phyloP scores from a whole-genome alignment of 1,140 invertebrate species.

The Diorhabda sublineata region DNA sequence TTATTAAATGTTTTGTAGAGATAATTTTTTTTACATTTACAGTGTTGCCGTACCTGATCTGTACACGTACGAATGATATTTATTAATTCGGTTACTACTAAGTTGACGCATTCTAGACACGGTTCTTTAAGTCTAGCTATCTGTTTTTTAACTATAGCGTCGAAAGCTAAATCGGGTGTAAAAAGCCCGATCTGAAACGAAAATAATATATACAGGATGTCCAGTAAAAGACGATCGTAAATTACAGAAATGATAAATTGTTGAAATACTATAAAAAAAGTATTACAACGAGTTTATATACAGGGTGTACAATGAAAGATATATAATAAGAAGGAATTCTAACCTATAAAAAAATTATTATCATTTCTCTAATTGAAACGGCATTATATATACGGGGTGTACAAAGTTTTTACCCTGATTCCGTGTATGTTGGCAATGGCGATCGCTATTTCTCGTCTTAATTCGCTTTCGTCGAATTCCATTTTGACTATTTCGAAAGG shows the following conservation, averaged over 20 bases:
- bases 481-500: slow-evolving; percentile 99
- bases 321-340: no score
- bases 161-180: slow-evolving; percentile 99
- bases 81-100: slow-evolving; percentile 92
- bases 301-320: not conserved
- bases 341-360: no score
- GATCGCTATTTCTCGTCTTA: slow-evolving; percentile 95
- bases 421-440: slow-evolving; percentile 99
- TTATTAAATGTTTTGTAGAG: not conserved
- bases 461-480: slow-evolving; percentile 98
- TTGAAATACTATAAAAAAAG: not conserved
- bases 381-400: no score
- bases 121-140: slow-evolving; percentile 95
- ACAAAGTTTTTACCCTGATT: slow-evolving; percentile 54
- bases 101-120: slow-evolving; percentile 95
- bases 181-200: slow-evolving; percentile 85
- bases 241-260: slow-evolving; percentile 5
- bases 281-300: not conserved
- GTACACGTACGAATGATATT: slow-evolving; percentile 92
- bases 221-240: no score
- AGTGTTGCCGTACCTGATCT: slow-evolving; percentile 64
- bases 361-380: no score
- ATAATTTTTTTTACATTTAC: not conserved
- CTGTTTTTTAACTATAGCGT: slow-evolving; percentile 99
- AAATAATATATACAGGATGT: slow-evolving; percentile 5